A percentile compares a stretch with the other conserved stretches of the same genome.
phyloP scores from a whole-genome alignment of 2,888 invertebrate genomes.

The Sphaerophoria rueppellii region DNA sequence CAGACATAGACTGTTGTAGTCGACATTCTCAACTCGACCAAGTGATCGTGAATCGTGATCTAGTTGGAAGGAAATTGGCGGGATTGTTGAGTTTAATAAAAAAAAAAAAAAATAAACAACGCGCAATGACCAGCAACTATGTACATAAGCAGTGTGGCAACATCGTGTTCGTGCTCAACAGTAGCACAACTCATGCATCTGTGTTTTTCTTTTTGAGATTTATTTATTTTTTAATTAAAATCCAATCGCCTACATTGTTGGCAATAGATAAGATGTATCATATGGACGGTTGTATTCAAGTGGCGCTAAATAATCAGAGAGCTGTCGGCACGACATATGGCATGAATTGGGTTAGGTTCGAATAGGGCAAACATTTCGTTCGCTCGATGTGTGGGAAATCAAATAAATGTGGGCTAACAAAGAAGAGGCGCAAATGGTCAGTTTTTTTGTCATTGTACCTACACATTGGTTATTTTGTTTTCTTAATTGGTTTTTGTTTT shows the following conservation, averaged over 20 bases:
- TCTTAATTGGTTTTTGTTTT: too few relatives aligned
- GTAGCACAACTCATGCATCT: conserved; percentile 5
- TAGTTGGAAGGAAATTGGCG: conserved; percentile 36
- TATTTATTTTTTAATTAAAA: conserved; percentile 56
- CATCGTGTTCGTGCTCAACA: conserved; percentile 24
- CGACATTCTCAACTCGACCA: conserved; percentile 18
- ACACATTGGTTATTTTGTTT: too few relatives aligned
- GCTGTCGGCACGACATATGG: conserved; percentile 16
- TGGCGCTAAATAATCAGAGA: conserved; percentile 38
- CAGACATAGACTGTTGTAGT: conserved; percentile 6
- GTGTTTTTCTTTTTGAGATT: not conserved
- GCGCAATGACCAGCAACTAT: not conserved
- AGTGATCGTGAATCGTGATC: conserved; percentile 68
- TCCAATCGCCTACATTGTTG: conserved; percentile 46
- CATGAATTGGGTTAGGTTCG: not conserved
- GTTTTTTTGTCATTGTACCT: not conserved
- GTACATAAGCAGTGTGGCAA: not conserved
- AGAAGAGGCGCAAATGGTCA: not conserved
- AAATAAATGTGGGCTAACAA: not conserved
- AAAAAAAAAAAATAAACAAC: not conserved
- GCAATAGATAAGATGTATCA: conserved; percentile 21
- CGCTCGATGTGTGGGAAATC: not conserved
- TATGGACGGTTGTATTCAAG: conserved; percentile 14
- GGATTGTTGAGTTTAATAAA: conserved; percentile 8
- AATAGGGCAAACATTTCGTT: not conserved